Evolutionary conservation across 2,113 vertebrate genomes (phyloP).

Genomic region (Ptilorrhoa leucosticta): DNA sequence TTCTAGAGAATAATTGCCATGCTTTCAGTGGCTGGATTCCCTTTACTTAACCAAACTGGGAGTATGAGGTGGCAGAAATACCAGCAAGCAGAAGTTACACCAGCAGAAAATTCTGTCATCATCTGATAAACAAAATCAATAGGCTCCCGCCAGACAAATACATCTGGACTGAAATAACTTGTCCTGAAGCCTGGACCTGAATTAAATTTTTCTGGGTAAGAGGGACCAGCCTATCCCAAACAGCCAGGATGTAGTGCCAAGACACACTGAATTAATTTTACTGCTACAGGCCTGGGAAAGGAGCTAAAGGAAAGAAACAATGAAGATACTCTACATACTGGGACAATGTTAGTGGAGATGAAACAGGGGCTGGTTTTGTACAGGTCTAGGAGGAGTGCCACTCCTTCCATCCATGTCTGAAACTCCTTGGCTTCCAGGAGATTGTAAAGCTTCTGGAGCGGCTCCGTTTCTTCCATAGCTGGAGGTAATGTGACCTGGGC

Average conservation of each 20-base stretch:
- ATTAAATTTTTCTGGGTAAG: neutral
- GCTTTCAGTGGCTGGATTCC: neutral
- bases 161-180: neutral
- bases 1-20: neutral
- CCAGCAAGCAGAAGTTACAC: neutral
- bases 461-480: neutral
- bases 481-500: neutral
- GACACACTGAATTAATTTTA: neutral
- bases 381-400: slow-evolving; percentile 37
- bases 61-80: no score
- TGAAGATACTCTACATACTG: slow-evolving; percentile 9
- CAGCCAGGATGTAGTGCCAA: neutral
- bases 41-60: neutral
- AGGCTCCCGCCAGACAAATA: neutral
- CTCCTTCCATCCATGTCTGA: slow-evolving; percentile 45
- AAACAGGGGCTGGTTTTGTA: slow-evolving; percentile 46
- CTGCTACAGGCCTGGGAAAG: neutral
- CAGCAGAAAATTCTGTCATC: neutral
- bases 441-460: slow-evolving; percentile 38
- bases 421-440: slow-evolving; percentile 63
- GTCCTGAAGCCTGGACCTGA: neutral
- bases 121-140: neutral
- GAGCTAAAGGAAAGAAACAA: neutral
- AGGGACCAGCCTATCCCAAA: neutral
- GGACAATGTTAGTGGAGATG: slow-evolving; percentile 45